A percentile compares a stretch with the other conserved stretches of the same genome.
Conservation (phyloP, 2,797 vertebrate genomes). For the Chelidonichthys spinosus region DNA sequence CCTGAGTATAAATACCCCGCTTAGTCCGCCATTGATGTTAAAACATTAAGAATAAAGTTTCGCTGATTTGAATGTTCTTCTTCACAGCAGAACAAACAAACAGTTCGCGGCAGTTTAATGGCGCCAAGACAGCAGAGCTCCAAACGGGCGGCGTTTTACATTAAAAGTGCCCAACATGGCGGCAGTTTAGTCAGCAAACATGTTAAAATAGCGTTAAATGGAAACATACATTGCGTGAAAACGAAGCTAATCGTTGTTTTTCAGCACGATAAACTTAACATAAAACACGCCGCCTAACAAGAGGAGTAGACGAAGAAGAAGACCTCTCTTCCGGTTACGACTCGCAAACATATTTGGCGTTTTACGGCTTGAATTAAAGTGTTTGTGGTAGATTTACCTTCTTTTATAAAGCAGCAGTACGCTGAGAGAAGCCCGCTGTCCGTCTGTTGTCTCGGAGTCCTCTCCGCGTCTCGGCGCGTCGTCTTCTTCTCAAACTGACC, state of each 20-base stretch:
- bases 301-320: background rate
- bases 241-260: rapidly evolving
- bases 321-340: background rate
- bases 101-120: background rate
- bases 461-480: rapidly evolving
- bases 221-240: rapidly evolving
- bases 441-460: rapidly evolving
- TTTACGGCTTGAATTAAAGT: rapidly evolving
- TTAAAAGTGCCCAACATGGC: rapidly evolving
- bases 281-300: background rate
- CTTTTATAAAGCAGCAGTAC: no score
- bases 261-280: background rate
- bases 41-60: constrained; percentile 2
- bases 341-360: rapidly evolving
- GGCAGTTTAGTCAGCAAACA: rapidly evolving
- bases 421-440: rapidly evolving
- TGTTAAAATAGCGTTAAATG: rapidly evolving
- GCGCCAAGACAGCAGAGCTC: constrained; percentile 27
- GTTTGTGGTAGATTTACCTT: background rate
- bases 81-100: background rate
- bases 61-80: background rate
- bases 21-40: no score
- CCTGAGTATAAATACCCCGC: no score
- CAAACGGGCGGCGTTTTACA: background rate
- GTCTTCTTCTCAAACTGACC: background rate